A percentile compares a stretch with the other conserved stretches of the same genome.
Conservation (phyloP, 2,113 vertebrate species). For the Myocastor coypus region DNA sequence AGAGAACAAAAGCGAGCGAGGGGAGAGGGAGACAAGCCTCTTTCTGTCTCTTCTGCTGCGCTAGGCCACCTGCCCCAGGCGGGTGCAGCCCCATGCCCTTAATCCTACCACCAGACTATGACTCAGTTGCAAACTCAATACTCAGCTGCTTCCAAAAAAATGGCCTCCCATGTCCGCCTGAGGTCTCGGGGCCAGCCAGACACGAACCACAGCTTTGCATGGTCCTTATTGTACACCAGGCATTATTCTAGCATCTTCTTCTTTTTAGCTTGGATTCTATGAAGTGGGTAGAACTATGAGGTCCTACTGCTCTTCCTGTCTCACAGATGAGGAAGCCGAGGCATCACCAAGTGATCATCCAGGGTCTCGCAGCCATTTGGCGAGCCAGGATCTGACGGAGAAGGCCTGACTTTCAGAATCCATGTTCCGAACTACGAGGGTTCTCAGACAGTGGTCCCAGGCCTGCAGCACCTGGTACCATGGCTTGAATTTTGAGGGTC, state of each 20-base stretch:
- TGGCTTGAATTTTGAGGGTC: not conserved
- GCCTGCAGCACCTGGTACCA: fast-evolving
- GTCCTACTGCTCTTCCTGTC: not conserved
- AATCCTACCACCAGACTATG: not conserved
- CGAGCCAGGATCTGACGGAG: not conserved
- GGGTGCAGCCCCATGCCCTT: not conserved
- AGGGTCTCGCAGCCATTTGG: not conserved
- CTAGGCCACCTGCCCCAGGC: not conserved
- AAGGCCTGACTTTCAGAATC: not conserved
- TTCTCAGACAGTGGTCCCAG: not conserved
- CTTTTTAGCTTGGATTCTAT: not conserved
- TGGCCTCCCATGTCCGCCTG: not conserved
- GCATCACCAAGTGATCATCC: not conserved
- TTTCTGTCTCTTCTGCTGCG: not conserved
- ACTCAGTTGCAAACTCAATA: not conserved
- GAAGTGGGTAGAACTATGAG: not conserved
- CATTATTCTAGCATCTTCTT: not conserved
- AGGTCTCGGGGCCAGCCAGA: not conserved
- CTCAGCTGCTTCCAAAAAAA: not conserved
- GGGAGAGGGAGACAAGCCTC: not conserved
- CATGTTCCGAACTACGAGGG: not conserved
- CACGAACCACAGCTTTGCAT: not conserved
- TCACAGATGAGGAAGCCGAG: not conserved
- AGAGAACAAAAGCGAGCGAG: not conserved
- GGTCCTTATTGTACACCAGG: not conserved